Conservation (phyloP, 2,888 invertebrate genomes). For the Cyrtodaria siliqua region DNA sequence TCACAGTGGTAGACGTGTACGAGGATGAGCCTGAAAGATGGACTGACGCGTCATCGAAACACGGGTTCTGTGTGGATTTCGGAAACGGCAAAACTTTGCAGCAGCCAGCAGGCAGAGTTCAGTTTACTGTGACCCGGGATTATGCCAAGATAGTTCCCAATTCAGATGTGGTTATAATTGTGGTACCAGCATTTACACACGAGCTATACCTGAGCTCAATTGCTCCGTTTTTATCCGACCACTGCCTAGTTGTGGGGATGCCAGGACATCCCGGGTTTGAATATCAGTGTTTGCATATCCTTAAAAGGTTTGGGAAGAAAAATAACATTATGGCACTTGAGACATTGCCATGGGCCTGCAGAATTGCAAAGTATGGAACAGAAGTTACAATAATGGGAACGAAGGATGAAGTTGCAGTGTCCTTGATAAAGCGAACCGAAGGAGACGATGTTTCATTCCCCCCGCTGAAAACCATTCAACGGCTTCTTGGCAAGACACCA, state of each 20-base stretch:
- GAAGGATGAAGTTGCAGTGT: slow-evolving; percentile 61
- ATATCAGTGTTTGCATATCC: slow-evolving; percentile 59
- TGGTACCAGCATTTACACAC: slow-evolving; percentile 76
- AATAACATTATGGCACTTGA: slow-evolving; percentile 60
- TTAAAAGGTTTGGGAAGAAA: slow-evolving; percentile 46
- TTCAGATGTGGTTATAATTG: slow-evolving; percentile 60
- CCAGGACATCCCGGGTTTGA: slow-evolving; percentile 75
- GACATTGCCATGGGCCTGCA: slow-evolving; percentile 73
- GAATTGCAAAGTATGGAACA: slow-evolving; percentile 67
- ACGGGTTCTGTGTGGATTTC: slow-evolving; percentile 56
- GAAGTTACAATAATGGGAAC: slow-evolving; percentile 64
- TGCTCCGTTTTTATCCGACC: slow-evolving; percentile 58
- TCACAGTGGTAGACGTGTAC: slow-evolving; percentile 66
- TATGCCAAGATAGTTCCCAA: slow-evolving; percentile 3
- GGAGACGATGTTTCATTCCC: neutral
- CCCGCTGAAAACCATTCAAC: slow-evolving; percentile 50
- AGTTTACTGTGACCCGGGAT: slow-evolving; percentile 36
- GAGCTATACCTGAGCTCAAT: slow-evolving; percentile 65
- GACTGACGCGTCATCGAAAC: slow-evolving; percentile 47
- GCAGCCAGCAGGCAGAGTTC: slow-evolving; percentile 24
- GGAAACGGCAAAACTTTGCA: slow-evolving; percentile 17
- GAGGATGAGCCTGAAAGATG: slow-evolving; percentile 73
- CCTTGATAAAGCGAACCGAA: slow-evolving; percentile 38
- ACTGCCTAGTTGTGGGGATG: slow-evolving; percentile 65
- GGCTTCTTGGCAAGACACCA: slow-evolving; percentile 60